These are phyloP conservation scores for Suricata suricatta DNA, from an alignment of 2,113 vertebrate genomes.

Conservation along the genomic window DNA sequence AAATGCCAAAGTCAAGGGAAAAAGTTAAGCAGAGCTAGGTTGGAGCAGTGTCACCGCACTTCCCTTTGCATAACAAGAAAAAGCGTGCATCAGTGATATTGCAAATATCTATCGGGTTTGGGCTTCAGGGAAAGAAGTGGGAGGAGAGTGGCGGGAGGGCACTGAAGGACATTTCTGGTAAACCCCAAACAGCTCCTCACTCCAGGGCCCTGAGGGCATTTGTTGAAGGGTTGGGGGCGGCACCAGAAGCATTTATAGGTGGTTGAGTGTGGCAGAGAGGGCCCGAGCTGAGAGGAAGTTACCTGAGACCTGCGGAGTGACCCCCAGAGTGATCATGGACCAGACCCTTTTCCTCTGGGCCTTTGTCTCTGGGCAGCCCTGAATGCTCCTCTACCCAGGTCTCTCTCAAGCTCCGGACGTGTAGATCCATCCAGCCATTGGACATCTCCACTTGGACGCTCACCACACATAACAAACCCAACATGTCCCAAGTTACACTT, in stretches of 20 bases:
- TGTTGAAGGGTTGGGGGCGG: not conserved
- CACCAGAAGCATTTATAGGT: not conserved
- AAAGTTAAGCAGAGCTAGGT: not conserved
- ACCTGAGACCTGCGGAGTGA: not conserved
- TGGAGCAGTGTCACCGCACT: not conserved
- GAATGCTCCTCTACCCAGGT: not conserved
- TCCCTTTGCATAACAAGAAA: not conserved
- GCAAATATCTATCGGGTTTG: not conserved
- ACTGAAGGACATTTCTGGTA: not conserved
- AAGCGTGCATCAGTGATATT: not conserved
- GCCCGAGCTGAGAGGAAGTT: not conserved
- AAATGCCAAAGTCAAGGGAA: slow-evolving; percentile 51
- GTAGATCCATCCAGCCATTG: not conserved
- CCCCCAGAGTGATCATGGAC: not conserved
- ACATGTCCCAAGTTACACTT: not conserved
- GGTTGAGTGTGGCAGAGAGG: not conserved
- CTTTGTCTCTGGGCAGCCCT: not conserved
- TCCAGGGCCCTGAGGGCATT: not conserved
- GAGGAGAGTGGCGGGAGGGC: not conserved
- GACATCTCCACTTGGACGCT: not conserved
- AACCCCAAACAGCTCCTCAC: not conserved
- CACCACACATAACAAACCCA: not conserved
- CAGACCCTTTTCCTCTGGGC: not conserved
- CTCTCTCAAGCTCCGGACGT: not conserved
- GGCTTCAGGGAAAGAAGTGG: not conserved